A percentile compares a stretch with the other conserved stretches of the same genome.
phyloP scores from a whole-genome alignment of 2,888 invertebrate genomes.

The Ptychoptera contaminata region DNA sequence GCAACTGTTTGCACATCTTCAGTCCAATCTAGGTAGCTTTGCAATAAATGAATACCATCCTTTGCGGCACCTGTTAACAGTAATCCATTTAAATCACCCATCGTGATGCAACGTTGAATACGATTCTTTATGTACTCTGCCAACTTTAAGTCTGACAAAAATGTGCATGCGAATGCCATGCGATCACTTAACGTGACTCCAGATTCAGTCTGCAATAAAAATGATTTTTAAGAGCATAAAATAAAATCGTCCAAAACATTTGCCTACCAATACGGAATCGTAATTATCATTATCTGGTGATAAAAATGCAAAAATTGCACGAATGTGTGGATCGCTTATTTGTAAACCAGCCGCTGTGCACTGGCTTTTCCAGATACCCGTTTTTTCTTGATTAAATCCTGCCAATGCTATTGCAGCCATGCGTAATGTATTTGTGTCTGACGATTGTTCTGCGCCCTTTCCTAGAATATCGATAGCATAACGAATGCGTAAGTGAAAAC shows the following conservation, averaged over 20 bases:
- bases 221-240: conserved; percentile 1
- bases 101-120: conserved; percentile 50
- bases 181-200: conserved; percentile 75
- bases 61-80: conserved; percentile 64
- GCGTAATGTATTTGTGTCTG: conserved; percentile 25
- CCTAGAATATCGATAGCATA: conserved; percentile 75
- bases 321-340: conserved; percentile 77
- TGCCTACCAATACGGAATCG: conserved; percentile 55
- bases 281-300: conserved; percentile 64
- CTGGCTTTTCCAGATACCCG: conserved; percentile 62
- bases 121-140: conserved; percentile 61
- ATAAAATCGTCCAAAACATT: not conserved
- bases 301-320: conserved; percentile 81
- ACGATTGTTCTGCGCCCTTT: conserved; percentile 39
- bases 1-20: conserved; percentile 87
- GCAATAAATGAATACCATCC: conserved; percentile 65
- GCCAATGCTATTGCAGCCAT: conserved; percentile 62
- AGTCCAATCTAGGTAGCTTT: conserved; percentile 70
- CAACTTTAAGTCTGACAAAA: conserved; percentile 64
- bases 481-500: conserved; percentile 74
- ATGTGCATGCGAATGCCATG: conserved; percentile 81
- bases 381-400: conserved; percentile 74
- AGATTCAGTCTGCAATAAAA: conserved; percentile 50
- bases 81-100: conserved; percentile 71
- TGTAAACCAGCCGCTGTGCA: conserved; percentile 57